Conservation (phyloP, 2,797 vertebrate genomes). For the Aplochiton taeniatus region DNA sequence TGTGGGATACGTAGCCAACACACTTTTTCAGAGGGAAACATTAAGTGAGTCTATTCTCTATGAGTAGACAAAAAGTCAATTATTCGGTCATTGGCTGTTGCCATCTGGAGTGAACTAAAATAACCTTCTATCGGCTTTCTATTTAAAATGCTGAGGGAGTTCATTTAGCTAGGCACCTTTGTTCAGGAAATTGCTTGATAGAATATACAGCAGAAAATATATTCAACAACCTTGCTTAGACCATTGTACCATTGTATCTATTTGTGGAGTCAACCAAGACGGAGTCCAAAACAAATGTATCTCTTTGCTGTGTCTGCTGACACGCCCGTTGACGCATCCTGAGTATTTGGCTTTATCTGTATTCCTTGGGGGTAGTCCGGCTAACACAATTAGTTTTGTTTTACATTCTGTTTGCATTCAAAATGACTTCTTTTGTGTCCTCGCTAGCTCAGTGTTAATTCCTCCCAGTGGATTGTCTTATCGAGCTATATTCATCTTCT, state of each 20-base stretch:
- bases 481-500: slow-evolving; percentile 49
- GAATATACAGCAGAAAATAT: slow-evolving; percentile 23
- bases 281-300: slow-evolving; percentile 40
- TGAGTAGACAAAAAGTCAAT: too few relatives aligned
- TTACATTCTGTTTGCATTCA: slow-evolving; percentile 58
- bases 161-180: slow-evolving; percentile 14
- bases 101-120: slow-evolving; percentile 18
- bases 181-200: slow-evolving; percentile 12
- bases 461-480: slow-evolving; percentile 44
- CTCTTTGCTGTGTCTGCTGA: slow-evolving; percentile 48
- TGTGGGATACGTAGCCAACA: slow-evolving; percentile 18
- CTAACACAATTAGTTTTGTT: slow-evolving; percentile 67
- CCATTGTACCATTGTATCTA: slow-evolving; percentile 19
- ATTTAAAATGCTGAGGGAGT: not conserved
- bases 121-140: slow-evolving; percentile 6
- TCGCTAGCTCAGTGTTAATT: slow-evolving; percentile 42
- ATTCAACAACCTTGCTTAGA: slow-evolving; percentile 20
- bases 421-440: slow-evolving; percentile 47
- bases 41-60: too few relatives aligned
- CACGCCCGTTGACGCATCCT: slow-evolving; percentile 52
- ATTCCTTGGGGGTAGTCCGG: slow-evolving; percentile 53
- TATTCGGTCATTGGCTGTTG: not conserved
- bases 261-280: slow-evolving; percentile 40
- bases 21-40: not conserved
- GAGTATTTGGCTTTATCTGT: slow-evolving; percentile 58